These are phyloP conservation scores for Germaria angustata DNA, from an alignment of 2,888 invertebrate genomes.

Conservation along the genomic window DNA sequence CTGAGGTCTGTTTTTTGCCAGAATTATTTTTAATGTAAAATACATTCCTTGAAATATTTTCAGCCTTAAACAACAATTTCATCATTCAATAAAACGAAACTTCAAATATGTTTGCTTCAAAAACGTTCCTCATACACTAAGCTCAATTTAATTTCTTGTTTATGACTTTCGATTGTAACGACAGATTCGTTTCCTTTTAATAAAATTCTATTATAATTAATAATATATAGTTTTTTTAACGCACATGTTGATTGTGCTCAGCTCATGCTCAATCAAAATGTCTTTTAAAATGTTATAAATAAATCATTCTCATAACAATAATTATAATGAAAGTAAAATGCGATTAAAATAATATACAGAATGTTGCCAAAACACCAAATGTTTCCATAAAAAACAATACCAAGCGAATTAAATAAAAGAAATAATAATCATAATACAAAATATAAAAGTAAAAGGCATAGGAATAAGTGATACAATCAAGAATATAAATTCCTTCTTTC, in stretches of 20 bases:
- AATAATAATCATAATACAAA: slow-evolving; percentile 32
- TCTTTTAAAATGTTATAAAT: slow-evolving; percentile 61
- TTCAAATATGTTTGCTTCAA: no score
- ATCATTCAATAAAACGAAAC: no score
- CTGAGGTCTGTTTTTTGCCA: no score
- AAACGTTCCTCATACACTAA: no score
- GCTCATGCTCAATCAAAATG: not conserved
- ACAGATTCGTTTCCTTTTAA: not conserved
- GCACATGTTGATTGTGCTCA: slow-evolving; percentile 28
- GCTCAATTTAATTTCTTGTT: no score
- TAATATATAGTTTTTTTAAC: slow-evolving; percentile 1
- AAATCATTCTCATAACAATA: slow-evolving; percentile 55
- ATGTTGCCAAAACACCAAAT: slow-evolving; percentile 53
- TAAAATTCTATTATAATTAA: slow-evolving; percentile 17
- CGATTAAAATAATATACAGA: slow-evolving; percentile 23
- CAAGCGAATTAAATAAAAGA: slow-evolving; percentile 7
- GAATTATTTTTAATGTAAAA: no score
- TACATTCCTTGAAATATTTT: no score
- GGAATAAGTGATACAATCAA: slow-evolving; percentile 17
- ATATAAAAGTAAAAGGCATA: slow-evolving; percentile 18
- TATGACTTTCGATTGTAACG: no score
- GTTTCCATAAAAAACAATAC: slow-evolving; percentile 32
- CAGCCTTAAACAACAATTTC: no score
- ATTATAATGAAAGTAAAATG: slow-evolving; percentile 22
- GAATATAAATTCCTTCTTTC: slow-evolving; percentile 1